Conservation (phyloP, 2,888 invertebrate species). For the Rotaria macrura region DNA sequence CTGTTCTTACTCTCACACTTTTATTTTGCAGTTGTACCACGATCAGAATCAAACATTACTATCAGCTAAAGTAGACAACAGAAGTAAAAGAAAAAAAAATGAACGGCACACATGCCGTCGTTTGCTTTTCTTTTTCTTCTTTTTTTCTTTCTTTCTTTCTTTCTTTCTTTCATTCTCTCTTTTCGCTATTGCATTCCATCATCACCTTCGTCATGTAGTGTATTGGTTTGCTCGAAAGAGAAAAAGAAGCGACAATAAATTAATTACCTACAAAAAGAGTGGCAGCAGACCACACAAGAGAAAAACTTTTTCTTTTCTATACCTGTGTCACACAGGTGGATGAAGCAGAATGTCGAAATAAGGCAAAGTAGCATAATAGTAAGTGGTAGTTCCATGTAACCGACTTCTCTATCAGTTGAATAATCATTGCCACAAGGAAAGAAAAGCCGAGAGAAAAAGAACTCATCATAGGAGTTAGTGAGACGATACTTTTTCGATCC, state of each 20-base stretch:
- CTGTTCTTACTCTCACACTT: constrained; percentile 6
- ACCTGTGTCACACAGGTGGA: not conserved
- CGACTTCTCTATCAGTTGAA: not conserved
- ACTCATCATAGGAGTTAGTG: not conserved
- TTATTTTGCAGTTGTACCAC: not conserved
- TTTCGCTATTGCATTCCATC: not conserved
- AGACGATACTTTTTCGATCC: not conserved
- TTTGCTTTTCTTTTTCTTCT: not conserved
- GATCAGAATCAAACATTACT: not conserved
- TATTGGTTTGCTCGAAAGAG: not conserved
- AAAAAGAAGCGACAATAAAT: not conserved
- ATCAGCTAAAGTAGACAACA: not conserved
- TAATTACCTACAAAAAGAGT: not conserved
- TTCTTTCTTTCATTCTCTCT: not conserved
- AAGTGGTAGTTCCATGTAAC: not conserved
- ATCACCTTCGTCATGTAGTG: not conserved
- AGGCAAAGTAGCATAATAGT: not conserved
- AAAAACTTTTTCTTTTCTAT: not conserved
- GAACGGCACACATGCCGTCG: not conserved
- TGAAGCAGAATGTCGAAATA: no score
- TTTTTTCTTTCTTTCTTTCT: not conserved
- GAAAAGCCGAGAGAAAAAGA: not conserved
- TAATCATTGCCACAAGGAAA: not conserved
- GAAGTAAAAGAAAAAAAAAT: not conserved
- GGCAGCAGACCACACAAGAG: not conserved